Conservation (phyloP, 2,113 vertebrate genomes). For the Nematolebias whitei region DNA sequence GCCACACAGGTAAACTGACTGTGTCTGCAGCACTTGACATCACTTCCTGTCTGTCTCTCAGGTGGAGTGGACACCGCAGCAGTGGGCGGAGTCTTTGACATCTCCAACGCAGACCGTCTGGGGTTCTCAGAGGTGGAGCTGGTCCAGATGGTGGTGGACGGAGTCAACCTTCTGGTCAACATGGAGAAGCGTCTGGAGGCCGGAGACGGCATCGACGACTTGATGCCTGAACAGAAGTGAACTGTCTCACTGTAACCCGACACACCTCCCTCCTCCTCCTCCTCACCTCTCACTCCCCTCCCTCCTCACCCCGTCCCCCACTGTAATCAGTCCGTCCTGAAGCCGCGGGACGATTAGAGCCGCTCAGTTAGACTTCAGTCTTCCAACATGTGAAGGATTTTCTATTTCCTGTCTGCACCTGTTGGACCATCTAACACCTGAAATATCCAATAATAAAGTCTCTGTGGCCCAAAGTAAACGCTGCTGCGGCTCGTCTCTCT, state of each 20-base stretch:
- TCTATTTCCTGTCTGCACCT: constrained; percentile 56
- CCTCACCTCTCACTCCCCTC: neutral
- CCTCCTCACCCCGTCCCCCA: neutral
- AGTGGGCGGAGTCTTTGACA: constrained; percentile 92
- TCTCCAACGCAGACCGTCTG: constrained; percentile 94
- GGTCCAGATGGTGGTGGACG: constrained; percentile 97
- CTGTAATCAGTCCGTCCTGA: constrained; percentile 51
- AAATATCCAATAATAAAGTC: constrained; percentile 70
- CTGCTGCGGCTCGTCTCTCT: constrained; percentile 28
- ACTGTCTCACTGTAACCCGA: constrained; percentile 29
- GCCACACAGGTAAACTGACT: neutral
- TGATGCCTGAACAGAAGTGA: constrained; percentile 96
- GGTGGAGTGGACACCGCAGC: constrained; percentile 96
- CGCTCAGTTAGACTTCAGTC: constrained; percentile 54
- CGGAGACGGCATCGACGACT: constrained; percentile 87
- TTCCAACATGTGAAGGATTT: constrained; percentile 55
- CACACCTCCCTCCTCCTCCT: neutral
- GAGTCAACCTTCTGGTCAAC: constrained; percentile 90
- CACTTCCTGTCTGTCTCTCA: constrained; percentile 46
- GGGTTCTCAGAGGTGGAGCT: constrained; percentile 96
- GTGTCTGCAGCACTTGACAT: neutral
- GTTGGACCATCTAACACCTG: constrained; percentile 62
- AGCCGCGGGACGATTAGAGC: constrained; percentile 43
- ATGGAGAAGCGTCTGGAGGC: constrained; percentile 94
- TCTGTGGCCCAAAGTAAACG: constrained; percentile 43